These are phyloP conservation scores for Mactra quadrangularis DNA, from an alignment of 1,140 invertebrate genomes.

Conservation along the genomic window DNA sequence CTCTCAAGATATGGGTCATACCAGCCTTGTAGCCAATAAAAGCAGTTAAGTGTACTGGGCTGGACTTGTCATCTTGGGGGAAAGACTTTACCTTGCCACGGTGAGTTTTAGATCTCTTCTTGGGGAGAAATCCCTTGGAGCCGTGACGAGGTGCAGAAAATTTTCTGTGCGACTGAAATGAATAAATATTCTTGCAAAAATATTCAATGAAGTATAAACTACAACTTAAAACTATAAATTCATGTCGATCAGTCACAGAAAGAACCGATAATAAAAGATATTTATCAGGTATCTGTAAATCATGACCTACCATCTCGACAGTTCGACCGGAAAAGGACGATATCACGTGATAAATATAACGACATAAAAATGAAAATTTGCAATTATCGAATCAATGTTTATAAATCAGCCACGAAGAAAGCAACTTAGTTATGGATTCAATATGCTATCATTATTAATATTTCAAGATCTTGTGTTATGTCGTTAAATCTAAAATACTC, in stretches of 20 bases:
- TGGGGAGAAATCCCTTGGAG: slow-evolving; percentile 99
- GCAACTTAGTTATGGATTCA: too few relatives aligned
- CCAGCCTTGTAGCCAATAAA: slow-evolving; percentile 99
- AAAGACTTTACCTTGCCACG: slow-evolving; percentile 99
- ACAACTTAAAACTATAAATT: too few relatives aligned
- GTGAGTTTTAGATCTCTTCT: slow-evolving; percentile 97
- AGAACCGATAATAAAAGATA: not conserved
- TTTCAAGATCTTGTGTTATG: too few relatives aligned
- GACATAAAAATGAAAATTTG: not conserved
- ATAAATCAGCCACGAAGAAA: too few relatives aligned
- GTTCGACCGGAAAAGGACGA: slow-evolving; percentile 57
- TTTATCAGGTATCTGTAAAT: not conserved
- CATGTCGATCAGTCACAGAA: not conserved
- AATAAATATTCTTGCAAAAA: too few relatives aligned
- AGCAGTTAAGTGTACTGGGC: slow-evolving; percentile 98
- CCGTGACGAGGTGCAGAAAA: slow-evolving; percentile 99
- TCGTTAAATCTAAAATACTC: not conserved
- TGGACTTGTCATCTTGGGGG: slow-evolving; percentile 98
- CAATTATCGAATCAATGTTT: too few relatives aligned
- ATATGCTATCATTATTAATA: too few relatives aligned
- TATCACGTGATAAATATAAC: slow-evolving; percentile 34
- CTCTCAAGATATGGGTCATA: slow-evolving; percentile 99
- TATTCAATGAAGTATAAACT: not conserved
- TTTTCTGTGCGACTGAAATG: slow-evolving; percentile 98
- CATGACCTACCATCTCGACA: slow-evolving; percentile 65